Conservation (phyloP, 2,797 vertebrate species). For the Helostoma temminkii region DNA sequence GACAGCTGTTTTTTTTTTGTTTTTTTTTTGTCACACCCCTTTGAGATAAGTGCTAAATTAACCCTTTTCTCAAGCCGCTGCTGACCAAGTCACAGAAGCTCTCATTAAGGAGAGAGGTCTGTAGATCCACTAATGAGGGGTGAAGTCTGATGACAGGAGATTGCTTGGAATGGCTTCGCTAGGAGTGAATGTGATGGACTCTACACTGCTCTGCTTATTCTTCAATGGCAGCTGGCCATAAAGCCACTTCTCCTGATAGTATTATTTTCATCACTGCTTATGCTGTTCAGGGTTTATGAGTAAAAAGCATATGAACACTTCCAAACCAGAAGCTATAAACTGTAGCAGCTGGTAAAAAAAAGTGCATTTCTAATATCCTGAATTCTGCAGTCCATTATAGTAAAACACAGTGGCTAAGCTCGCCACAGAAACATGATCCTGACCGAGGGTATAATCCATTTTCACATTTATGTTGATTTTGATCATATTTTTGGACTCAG, state of each 20-base stretch:
- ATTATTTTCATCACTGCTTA: neutral
- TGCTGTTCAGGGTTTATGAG: neutral
- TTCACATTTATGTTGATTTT: no score
- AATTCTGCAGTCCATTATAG: neutral
- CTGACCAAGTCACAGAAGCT: conserved; percentile 59
- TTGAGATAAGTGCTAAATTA: conserved; percentile 66
- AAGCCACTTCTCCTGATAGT: neutral
- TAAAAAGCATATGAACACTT: neutral
- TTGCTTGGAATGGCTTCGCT: conserved; percentile 60
- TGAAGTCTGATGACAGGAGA: conserved; percentile 48
- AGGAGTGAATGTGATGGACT: conserved; percentile 31
- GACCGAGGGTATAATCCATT: neutral
- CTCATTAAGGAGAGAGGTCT: conserved; percentile 67
- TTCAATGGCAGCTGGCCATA: conserved; percentile 4
- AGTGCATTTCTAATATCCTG: neutral
- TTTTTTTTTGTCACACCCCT: conserved; percentile 21
- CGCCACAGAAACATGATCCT: no score
- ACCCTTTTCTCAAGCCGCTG: conserved; percentile 50
- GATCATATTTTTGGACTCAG: neutral
- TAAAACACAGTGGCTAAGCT: neutral
- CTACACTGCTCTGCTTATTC: conserved; percentile 8
- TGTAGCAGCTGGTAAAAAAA: neutral
- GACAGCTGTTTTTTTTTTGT: conserved; percentile 34
- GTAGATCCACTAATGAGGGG: conserved; percentile 60
- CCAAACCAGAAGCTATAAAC: neutral